A percentile compares a stretch with the other conserved stretches of the same genome.
Conservation (phyloP, 1,140 invertebrate genomes). For the Popillia japonica region DNA sequence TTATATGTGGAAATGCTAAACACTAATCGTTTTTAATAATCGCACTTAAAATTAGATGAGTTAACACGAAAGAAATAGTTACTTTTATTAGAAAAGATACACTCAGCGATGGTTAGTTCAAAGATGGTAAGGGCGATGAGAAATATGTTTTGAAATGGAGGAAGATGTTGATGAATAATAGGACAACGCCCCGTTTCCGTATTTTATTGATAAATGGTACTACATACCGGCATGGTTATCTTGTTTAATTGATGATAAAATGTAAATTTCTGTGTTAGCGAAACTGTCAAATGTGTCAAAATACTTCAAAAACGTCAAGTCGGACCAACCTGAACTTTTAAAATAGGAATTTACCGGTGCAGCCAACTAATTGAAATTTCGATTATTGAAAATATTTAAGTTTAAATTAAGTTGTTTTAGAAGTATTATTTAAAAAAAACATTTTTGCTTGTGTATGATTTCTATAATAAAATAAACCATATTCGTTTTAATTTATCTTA, state of each 20-base stretch:
- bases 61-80: not conserved
- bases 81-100: slow-evolving; percentile 9
- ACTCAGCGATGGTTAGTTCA: slow-evolving; percentile 4
- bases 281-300: slow-evolving; percentile 23
- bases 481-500: no score
- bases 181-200: slow-evolving; percentile 29
- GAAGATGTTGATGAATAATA: slow-evolving; percentile 28
- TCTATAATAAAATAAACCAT: no score
- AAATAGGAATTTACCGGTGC: not conserved
- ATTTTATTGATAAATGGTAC: slow-evolving; percentile 30
- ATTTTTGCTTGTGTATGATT: no score
- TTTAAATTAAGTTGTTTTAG: no score
- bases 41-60: slow-evolving; percentile 16
- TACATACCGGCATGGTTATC: slow-evolving; percentile 34
- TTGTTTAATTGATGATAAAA: slow-evolving; percentile 28
- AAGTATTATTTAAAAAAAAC: no score
- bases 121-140: not conserved
- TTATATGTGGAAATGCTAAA: not conserved
- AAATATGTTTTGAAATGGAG: slow-evolving; percentile 13
- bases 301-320: not conserved
- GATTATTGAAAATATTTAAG: no score
- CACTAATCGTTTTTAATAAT: not conserved
- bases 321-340: not conserved
- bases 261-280: not conserved
- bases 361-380: no score